phyloP scores from a whole-genome alignment of 2,888 invertebrate genomes.

The Anorthoa munda region DNA sequence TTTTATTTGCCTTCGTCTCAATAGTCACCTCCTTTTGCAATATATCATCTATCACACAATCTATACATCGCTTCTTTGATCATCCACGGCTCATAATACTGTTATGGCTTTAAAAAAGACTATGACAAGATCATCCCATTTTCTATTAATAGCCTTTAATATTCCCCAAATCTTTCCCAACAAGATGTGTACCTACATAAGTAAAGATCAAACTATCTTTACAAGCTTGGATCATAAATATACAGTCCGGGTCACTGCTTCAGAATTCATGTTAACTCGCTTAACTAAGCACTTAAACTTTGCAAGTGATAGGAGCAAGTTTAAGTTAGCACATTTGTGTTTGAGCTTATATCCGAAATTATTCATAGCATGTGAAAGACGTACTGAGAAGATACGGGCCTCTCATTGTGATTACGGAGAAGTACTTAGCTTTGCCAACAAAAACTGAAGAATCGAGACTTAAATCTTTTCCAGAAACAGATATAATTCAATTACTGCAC shows the following conservation, averaged over 20 bases:
- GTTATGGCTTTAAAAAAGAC: background rate
- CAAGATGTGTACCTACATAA: background rate
- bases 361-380: constrained; percentile 14
- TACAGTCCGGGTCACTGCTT: constrained; percentile 31
- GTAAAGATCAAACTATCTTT: constrained; percentile 5
- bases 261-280: constrained; percentile 19
- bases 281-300: constrained; percentile 32
- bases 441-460: constrained; percentile 31
- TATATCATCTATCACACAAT: too few species aligned
- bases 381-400: background rate
- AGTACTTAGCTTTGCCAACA: constrained; percentile 50
- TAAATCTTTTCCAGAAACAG: constrained; percentile 63
- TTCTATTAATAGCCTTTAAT: background rate
- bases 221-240: constrained; percentile 10
- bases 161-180: background rate
- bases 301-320: constrained; percentile 29
- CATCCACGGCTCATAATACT: background rate
- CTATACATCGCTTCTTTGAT: background rate
- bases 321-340: constrained; percentile 27
- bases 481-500: constrained; percentile 66
- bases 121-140: background rate
- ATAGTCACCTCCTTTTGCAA: too few species aligned
- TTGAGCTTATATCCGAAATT: constrained; percentile 6
- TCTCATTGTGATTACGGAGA: constrained; percentile 48
- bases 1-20: too few species aligned